Evolutionary conservation across 2,113 vertebrate species (phyloP).

Genomic region (Alces alces): DNA sequence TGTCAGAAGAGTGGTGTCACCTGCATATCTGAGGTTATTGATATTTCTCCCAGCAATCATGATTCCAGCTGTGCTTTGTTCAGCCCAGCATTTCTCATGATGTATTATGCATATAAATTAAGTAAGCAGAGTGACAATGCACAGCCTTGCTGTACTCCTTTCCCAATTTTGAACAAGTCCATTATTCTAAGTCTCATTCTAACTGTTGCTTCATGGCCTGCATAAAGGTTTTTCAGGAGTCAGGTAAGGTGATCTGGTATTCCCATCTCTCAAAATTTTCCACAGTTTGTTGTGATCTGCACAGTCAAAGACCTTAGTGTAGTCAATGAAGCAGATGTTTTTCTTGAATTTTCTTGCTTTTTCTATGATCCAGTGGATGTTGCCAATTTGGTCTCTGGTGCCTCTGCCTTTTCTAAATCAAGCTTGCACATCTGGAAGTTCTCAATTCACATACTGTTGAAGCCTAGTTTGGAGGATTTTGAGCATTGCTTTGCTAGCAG

Average conservation of each 20-base stretch:
- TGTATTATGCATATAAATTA: neutral
- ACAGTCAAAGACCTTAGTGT: neutral
- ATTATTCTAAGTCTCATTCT: neutral
- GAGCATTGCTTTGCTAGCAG: neutral
- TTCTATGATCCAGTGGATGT: neutral
- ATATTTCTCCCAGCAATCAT: neutral
- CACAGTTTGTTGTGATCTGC: neutral
- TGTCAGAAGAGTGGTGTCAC: neutral
- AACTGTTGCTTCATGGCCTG: neutral
- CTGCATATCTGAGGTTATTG: neutral
- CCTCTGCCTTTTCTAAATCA: neutral
- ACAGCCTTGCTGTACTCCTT: neutral
- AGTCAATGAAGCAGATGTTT: neutral
- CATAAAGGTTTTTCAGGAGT: neutral
- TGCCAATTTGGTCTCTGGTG: neutral
- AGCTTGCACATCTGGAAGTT: neutral
- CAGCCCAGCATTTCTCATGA: neutral
- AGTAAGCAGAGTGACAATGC: neutral
- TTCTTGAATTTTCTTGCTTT: neutral
- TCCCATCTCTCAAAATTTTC: neutral
- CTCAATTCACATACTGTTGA: neutral
- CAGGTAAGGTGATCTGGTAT: neutral
- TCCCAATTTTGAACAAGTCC: neutral
- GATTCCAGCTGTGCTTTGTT: neutral
- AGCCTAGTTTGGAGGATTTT: neutral